phyloP scores from a whole-genome alignment of 35 echinoderm and acorn worm species.

The Ptychodera flava region DNA sequence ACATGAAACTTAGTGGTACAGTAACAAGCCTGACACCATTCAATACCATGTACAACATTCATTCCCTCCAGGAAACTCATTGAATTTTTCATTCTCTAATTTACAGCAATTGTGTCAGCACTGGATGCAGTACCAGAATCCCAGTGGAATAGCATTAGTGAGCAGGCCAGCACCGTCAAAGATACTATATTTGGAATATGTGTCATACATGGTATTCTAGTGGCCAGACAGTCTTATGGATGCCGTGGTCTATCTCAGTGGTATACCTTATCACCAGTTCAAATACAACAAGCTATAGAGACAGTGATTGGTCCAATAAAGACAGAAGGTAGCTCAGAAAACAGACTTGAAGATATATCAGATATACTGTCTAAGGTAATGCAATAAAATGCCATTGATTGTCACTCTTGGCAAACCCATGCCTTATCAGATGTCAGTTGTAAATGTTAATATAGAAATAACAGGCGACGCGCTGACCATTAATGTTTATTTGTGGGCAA shows the following conservation, averaged over 20 bases:
- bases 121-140: conserved; percentile 34
- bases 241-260: conserved; percentile 57
- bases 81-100: neutral
- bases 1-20: no score
- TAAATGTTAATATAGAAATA: no score
- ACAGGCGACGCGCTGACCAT: no score
- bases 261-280: conserved; percentile 60
- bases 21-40: no score
- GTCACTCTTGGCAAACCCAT: no score
- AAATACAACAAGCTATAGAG: conserved; percentile 58
- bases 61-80: no score
- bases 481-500: no score
- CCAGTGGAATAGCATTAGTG: conserved; percentile 30
- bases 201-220: conserved; percentile 68
- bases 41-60: no score
- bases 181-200: conserved; percentile 54
- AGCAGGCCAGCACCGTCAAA: conserved; percentile 29
- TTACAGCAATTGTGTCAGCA: conserved; percentile 61
- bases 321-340: conserved; percentile 25
- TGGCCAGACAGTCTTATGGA: conserved; percentile 79
- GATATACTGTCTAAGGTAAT: conserved; percentile 39
- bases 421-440: no score
- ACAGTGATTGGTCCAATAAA: conserved; percentile 62
- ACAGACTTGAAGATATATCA: conserved; percentile 30
- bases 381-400: no score